Percentiles rank a stretch among this genome's conserved stretches.
These are phyloP conservation scores for Budorcas taxicolor DNA, from an alignment of 2,113 vertebrate genomes.

Conservation along the genomic window DNA sequence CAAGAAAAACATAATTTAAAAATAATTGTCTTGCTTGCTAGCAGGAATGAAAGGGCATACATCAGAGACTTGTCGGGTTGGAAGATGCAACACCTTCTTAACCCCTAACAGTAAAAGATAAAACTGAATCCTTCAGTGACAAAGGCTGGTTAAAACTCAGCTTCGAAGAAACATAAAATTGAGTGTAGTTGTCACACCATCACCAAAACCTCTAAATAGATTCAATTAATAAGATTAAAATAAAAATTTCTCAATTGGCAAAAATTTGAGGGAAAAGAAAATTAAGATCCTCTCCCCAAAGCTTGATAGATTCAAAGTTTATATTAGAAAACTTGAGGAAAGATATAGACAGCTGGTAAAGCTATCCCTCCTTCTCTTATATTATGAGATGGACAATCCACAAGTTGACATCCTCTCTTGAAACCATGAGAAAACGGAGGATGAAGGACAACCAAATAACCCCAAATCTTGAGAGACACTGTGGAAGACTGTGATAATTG, in stretches of 20 bases:
- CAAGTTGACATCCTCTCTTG: no score
- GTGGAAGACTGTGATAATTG: fast-evolving
- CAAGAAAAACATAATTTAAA: background rate
- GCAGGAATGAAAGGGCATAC: background rate
- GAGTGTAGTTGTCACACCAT: background rate
- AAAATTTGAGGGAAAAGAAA: background rate
- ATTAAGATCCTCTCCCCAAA: background rate
- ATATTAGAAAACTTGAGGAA: background rate
- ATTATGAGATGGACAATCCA: background rate
- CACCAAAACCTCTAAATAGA: background rate
- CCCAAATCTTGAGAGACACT: background rate
- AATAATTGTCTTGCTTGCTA: background rate
- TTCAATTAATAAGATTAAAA: background rate
- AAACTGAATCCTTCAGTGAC: background rate
- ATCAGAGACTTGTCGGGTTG: background rate
- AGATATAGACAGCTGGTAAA: background rate
- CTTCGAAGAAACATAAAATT: background rate
- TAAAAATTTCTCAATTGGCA: background rate
- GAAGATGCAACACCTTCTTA: background rate
- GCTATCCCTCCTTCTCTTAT: fast-evolving
- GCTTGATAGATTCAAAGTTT: background rate
- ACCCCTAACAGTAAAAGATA: background rate
- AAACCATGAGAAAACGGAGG: background rate
- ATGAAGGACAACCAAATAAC: no score
- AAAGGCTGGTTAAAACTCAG: background rate